Evolutionary conservation across 2,797 vertebrate genomes (phyloP).

Genomic region (Rhodeus uyekii): DNA sequence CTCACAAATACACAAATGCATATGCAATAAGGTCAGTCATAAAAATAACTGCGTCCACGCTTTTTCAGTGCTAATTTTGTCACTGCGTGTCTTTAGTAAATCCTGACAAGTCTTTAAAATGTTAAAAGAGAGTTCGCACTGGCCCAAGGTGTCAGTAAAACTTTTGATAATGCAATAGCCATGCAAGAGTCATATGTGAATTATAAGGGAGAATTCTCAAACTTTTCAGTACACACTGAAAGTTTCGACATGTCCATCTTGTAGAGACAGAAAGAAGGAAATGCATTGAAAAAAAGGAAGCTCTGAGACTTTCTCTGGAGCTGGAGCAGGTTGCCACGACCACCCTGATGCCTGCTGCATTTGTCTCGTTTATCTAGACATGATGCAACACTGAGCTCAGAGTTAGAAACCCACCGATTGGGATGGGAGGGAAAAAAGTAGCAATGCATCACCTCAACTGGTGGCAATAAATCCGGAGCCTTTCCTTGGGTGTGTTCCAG

Average conservation of each 20-base stretch:
- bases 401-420: conserved; percentile 69
- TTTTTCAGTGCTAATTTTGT: no score
- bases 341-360: conserved; percentile 65
- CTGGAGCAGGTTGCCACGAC: conserved; percentile 53
- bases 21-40: no score
- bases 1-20: no score
- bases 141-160: neutral
- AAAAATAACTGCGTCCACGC: no score
- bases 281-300: conserved; percentile 38
- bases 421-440: neutral
- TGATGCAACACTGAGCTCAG: conserved; percentile 75
- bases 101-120: no score
- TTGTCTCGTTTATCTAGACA: conserved; percentile 77
- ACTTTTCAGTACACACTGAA: conserved; percentile 10
- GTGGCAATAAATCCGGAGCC: conserved; percentile 56
- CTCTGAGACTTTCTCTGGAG: conserved; percentile 46
- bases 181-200: conserved; percentile 1
- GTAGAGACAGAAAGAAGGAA: conserved; percentile 3
- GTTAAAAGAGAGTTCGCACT: no score
- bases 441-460: conserved; percentile 52
- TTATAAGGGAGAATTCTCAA: conserved; percentile 18
- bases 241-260: conserved; percentile 21
- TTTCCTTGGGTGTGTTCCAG: conserved; percentile 55
- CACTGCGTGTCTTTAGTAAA: no score
- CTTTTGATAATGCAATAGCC: conserved; percentile 25